Base-by-base conservation (phyloP, 2,888 invertebrate genomes). In the Parasteatoda lunata region DNA sequence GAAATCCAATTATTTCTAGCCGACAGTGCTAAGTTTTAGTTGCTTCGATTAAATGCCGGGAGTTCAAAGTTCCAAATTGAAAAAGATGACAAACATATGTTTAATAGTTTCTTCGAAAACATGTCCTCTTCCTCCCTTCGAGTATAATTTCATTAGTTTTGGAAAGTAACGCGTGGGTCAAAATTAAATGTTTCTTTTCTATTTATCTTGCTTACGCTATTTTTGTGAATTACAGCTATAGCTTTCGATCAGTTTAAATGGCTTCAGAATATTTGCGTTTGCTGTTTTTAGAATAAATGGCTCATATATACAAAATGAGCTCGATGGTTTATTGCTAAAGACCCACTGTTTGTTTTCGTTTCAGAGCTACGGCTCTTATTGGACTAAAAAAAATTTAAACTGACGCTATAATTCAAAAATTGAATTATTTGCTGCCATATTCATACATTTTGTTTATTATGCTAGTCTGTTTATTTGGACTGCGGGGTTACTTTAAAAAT, bases 1-100 rank as follows among this genome's bases (percentile, higher is more conserved):
- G 69, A 75, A 81, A 81, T 81, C 68, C 81, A 81, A 81, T 81
- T 81, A 81, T 81, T 30, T 81, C 81, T 52, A 48, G 69, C 9
- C 47, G 81, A 75, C 75, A 75, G 54, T 51, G 15, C 45, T n/a
- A 30, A 52, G 75, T 73, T 59, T 8, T 59, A n/a, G 30, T 30
- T 30, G 30, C 30, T 30, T 54, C 75, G 81, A 81, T 81, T 81
- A 81, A 81, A 81, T 69, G 75, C 81, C 15, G 52, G 11, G 15
- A 8, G 81, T 81, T 81, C 81, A 81, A 75, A 81, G 75, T 48
- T 81, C 81, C 81, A 81, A 81, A 81, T 81, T 75, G 81, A 75
- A 81, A 30, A 81, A 81, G 81, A 81, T 81, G 81, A 81, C 81
- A 81, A 81, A 81, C 81, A 81, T 73, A 73, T 81, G 81, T 81